Conservation (phyloP, 1,140 invertebrate species). For the Agrypnia vestita region DNA sequence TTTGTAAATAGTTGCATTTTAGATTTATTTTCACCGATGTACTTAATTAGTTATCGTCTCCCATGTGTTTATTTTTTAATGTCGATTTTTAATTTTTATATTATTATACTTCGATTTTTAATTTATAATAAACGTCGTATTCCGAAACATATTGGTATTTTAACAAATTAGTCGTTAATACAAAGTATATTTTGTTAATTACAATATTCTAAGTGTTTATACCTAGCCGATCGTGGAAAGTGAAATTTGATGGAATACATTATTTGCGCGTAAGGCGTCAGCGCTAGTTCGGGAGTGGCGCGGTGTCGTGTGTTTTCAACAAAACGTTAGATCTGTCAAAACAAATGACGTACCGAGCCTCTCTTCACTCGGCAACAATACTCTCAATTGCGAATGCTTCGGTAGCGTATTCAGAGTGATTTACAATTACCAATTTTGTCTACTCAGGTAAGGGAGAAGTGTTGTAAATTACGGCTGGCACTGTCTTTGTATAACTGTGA, state of each 20-base stretch:
- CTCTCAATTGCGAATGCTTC: constrained; percentile 9
- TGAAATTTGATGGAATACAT: neutral
- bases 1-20: no score
- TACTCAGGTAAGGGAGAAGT: constrained; percentile 44
- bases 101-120: no score
- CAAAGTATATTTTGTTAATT: no score
- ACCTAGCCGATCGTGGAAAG: neutral
- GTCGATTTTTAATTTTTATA: no score
- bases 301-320: constrained; percentile 24
- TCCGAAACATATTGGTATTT: no score
- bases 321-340: constrained; percentile 41
- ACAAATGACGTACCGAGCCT: constrained; percentile 11
- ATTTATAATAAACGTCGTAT: no score
- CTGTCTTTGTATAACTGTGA: constrained; percentile 47
- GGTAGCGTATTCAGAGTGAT: constrained; percentile 46
- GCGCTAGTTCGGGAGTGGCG: neutral
- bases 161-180: no score
- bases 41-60: no score
- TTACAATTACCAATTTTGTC: constrained; percentile 47
- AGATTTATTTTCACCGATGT: no score
- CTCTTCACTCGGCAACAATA: constrained; percentile 40
- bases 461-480: constrained; percentile 48
- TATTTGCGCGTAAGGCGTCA: no score
- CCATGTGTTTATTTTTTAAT: no score
- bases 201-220: no score